Base-by-base conservation (phyloP, 2,888 invertebrate genomes). In the Acanthosepion pharaonis region DNA sequence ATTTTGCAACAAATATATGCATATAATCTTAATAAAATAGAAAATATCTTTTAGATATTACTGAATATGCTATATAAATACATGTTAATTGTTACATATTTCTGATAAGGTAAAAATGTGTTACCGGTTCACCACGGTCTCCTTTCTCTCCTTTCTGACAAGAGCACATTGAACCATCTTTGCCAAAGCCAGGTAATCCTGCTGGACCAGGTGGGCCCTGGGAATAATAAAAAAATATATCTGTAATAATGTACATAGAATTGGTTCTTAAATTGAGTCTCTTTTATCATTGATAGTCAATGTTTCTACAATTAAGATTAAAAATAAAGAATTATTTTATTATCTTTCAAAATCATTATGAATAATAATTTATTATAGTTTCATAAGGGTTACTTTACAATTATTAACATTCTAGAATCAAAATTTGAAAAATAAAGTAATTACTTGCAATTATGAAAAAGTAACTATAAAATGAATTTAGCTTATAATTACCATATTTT, bases 111-210 rank as follows among this genome's bases (percentile, higher is more conserved):
- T 93, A 78, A 55, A 55, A 59, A 48, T 91, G 64, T 96, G 96
- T 96, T 96, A 97, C 97, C 96, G 99, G 99, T 97, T 99, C 99
- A 94, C 99, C 99, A 97, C 99, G 99, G 97, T 98, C 98, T 64
- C 99, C 99, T 97, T 98, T 98, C 97, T 99, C 99, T 53, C 99
- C 99, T 98, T 99, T 99, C 96, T 98, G 98, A 95, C 99, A 97
- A 78, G 95, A 95, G 94, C 97, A 97, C 5, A 95, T 95, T 23
- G 53, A 18, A 94, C 95, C 95, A 92, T 95, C 94, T 49, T 95
- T 95, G 49, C 95, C 95, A 8, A 95, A 94, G 23, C 94, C 92
- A 59, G 92, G 94, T 51, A 55, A 20, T 8, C 96, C 95, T 94
- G 98, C 98, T 95, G 94, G 94, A 48, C 94, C 94, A 55, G 94